These are phyloP conservation scores for Chelmon rostratus DNA, from an alignment of 2,797 vertebrate genomes.

Conservation along the genomic window DNA sequence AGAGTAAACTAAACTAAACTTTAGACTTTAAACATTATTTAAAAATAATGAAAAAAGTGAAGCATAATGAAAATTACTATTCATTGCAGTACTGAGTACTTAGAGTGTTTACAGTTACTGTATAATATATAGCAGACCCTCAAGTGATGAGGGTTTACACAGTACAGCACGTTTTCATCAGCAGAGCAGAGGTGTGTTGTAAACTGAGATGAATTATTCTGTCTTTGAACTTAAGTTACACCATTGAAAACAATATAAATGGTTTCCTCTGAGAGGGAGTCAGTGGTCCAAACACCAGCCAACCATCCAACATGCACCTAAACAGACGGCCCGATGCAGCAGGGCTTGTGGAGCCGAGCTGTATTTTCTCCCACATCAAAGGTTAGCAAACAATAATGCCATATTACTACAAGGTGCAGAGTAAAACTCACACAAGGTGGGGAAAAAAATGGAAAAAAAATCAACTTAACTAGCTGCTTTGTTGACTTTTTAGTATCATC, in stretches of 20 bases:
- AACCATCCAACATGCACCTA: conserved; percentile 1
- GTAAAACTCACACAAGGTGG: background rate
- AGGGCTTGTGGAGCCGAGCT: background rate
- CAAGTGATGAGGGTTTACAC: background rate
- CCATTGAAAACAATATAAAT: background rate
- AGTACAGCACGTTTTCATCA: background rate
- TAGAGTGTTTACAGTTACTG: background rate
- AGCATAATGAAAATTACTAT: too few species aligned
- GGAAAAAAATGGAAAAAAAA: conserved; percentile 4
- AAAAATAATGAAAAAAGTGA: too few species aligned
- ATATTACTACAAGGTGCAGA: conserved; percentile 12
- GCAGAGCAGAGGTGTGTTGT: background rate
- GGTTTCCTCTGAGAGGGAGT: conserved; percentile 4
- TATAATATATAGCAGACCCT: background rate
- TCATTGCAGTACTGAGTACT: too few species aligned
- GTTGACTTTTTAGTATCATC: background rate
- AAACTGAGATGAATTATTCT: background rate
- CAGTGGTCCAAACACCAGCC: conserved; percentile 1
- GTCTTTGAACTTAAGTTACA: background rate
- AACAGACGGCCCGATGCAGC: conserved; percentile 14
- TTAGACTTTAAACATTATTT: too few species aligned
- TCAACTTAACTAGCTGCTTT: conserved; percentile 1
- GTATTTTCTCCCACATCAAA: conserved; percentile 19
- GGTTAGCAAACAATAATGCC: conserved; percentile 7
- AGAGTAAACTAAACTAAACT: too few species aligned